Percentiles rank a stretch among this genome's conserved stretches.
Evolutionary conservation across 2,888 invertebrate genomes (phyloP).

Genomic region (Theretra japonica): DNA sequence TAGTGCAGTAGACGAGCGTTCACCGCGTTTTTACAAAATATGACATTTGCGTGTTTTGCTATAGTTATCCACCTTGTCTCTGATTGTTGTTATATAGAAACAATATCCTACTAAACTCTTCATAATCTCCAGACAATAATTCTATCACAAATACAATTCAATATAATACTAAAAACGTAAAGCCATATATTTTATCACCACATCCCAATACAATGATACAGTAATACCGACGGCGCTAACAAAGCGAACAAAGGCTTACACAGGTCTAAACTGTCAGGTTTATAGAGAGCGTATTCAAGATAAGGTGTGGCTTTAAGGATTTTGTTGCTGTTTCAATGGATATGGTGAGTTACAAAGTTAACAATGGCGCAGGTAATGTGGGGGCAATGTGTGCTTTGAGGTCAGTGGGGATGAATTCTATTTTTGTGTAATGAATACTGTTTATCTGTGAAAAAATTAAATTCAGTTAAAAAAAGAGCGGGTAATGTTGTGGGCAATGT

Average conservation of each 20-base stretch:
- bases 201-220: constrained; percentile 38
- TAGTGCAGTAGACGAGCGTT: background rate
- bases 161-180: too few relatives aligned
- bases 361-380: constrained; percentile 28
- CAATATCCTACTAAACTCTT: too few relatives aligned
- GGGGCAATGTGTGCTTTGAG: constrained; percentile 9
- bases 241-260: constrained; percentile 43
- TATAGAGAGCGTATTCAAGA: constrained; percentile 44
- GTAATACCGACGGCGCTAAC: constrained; percentile 33
- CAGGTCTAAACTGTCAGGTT: constrained; percentile 43
- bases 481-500: too few relatives aligned
- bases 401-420: too few relatives aligned
- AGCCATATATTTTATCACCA: constrained; percentile 9
- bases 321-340: constrained; percentile 22
- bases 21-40: background rate
- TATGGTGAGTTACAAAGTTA: constrained; percentile 20
- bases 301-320: constrained; percentile 35
- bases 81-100: too few relatives aligned
- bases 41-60: too few relatives aligned
- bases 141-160: too few relatives aligned
- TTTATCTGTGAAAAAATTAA: too few relatives aligned
- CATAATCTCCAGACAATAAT: too few relatives aligned
- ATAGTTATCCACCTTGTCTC: too few relatives aligned
- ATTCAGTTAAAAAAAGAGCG: too few relatives aligned
- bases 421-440: too few relatives aligned